Conservation (phyloP, 1,140 invertebrate species). For the Physella acuta region DNA sequence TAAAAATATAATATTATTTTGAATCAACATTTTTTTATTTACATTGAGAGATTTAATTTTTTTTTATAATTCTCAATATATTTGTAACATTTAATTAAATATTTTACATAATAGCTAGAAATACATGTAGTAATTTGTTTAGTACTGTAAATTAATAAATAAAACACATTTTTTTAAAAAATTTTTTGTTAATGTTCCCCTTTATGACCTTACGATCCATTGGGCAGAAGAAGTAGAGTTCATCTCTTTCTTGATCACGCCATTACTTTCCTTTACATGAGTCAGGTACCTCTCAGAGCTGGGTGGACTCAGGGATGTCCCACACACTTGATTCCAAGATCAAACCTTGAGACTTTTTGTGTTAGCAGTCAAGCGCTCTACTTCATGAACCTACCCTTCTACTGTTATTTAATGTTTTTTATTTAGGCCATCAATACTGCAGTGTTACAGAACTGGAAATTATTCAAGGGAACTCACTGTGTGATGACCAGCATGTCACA, state of each 20-base stretch:
- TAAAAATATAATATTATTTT: background rate
- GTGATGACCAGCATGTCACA: conserved; percentile 40
- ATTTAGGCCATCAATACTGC: conserved; percentile 40
- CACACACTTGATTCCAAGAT: background rate
- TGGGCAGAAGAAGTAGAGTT: too few relatives aligned
- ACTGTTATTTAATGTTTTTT: background rate
- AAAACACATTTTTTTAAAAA: too few relatives aligned
- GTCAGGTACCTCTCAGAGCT: background rate
- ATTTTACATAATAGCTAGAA: too few relatives aligned
- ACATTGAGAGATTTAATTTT: background rate
- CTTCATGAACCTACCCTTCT: background rate
- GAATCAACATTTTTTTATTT: background rate
- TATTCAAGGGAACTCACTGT: conserved; percentile 50
- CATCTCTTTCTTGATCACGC: background rate
- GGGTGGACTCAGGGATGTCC: background rate
- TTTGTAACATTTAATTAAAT: too few relatives aligned
- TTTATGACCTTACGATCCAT: too few relatives aligned
- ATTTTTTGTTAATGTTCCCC: too few relatives aligned
- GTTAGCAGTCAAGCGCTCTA: background rate
- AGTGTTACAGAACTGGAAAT: conserved; percentile 58
- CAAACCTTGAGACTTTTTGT: background rate
- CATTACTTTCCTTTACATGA: background rate
- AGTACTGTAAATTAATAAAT: too few relatives aligned
- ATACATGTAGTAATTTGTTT: too few relatives aligned
- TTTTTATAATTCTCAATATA: background rate